Conservation (phyloP, 92 coral and sea anemone genomes). For the Diadumene lineata region DNA sequence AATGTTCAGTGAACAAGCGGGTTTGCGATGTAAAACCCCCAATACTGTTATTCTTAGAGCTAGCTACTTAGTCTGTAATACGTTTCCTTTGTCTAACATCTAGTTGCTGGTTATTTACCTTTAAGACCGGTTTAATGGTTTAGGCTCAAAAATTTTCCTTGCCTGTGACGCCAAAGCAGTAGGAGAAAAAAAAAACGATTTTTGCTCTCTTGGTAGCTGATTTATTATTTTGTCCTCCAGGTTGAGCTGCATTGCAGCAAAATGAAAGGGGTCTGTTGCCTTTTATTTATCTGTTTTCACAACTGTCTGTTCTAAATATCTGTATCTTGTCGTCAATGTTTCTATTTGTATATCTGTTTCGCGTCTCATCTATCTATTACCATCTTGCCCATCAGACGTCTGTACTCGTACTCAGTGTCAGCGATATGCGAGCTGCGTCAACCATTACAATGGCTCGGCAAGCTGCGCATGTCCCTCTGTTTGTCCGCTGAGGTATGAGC, state of each 20-base stretch:
- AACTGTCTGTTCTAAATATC: no score
- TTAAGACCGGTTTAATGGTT: no score
- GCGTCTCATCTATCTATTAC: not conserved
- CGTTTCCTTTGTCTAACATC: not conserved
- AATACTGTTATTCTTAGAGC: not conserved
- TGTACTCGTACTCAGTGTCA: constrained; percentile 57
- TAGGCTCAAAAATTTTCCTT: no score
- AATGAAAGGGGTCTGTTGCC: no score
- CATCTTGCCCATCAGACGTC: constrained; percentile 33
- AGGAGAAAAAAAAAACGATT: no score
- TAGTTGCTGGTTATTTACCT: no score
- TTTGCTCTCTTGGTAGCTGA: not conserved
- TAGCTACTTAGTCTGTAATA: not conserved
- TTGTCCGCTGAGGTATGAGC: constrained; percentile 56
- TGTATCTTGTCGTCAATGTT: no score
- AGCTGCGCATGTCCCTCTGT: constrained; percentile 50
- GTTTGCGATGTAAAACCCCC: not conserved
- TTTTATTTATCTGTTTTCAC: not conserved
- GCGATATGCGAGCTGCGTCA: constrained; percentile 50
- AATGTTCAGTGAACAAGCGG: not conserved
- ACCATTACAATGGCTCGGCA: constrained; percentile 55
- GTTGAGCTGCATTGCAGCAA: no score
- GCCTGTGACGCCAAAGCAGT: no score
- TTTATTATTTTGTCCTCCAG: no score
- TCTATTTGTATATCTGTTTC: not conserved